Base-by-base conservation (phyloP, 2,113 vertebrate species). In the Hirundichthys speculiger region DNA sequence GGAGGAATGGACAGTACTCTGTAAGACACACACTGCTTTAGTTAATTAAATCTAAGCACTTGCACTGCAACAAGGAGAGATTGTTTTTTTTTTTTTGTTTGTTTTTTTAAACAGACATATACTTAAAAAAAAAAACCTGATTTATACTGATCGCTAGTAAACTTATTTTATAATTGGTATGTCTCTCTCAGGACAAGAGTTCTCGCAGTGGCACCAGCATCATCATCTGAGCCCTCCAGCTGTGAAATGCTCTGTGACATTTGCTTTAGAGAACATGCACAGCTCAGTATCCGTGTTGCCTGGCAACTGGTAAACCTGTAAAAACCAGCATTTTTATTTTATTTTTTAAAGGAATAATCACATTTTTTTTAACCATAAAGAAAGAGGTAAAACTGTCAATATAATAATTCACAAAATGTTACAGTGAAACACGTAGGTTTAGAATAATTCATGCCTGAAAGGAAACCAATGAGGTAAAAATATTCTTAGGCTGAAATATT, bases 161-260 rank as follows among this genome's bases (percentile, higher is more conserved):
- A 72, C 13, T 79, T 40, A 72, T 73, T 79, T 74, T 89, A 80
- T 88, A 87, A 65, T 75, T n/a, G 64, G 69, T 89, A 7, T 90
- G 87, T 92, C 50, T 93, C 75, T 90, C 89, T 67, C 85, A 98
- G 96, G 95, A 91, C 74, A 95, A 87, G 74, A 95, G 93, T 80
- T 96, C 94, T 81, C 91, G 94, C 86, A 96, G 94, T 68, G 96
- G 92, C 67, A 94, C 88, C 84, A 99, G 95, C 57, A 79, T 98
- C 74, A 87, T 99, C 88, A 96, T 99, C 89, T 93, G 85, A 93
- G 14, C 38, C 48, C 6, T 58, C 47, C 64, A 25, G 77, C 72
- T 77, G 74, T 47, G 25, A 86, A 79, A 66, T 25, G 21, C 61
- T 51, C 68, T 69, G 22, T 48, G 46, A 82, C 57, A 46, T 86